Base-by-base conservation (phyloP, 2,797 vertebrate genomes). In the Vultur gryphus region DNA sequence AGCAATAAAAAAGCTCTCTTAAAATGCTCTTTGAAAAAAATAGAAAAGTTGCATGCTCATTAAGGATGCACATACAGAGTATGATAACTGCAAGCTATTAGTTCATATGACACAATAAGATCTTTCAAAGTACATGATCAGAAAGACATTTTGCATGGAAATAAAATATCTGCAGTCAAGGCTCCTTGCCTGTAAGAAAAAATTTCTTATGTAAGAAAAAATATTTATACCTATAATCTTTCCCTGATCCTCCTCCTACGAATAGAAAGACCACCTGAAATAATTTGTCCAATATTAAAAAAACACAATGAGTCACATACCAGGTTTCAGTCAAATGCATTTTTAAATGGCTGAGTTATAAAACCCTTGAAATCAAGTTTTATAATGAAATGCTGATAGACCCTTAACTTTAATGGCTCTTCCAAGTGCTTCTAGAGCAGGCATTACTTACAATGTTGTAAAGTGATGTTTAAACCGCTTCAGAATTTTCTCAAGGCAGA, bases 351-450 rank as follows among this genome's bases (percentile, higher is more conserved):
- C 52, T 89, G 62, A 81, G 43, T 75, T 97, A 96, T 96, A 98
- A 97, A 97, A 54, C 66, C 54, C 82, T 97, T 90, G 95, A 98
- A 98, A 97, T 96, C 96, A 97, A 92, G 95, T 75, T 94, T 97
- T 97, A 93, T 97, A 98, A 98, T 97, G 84, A 97, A 98, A 97
- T 95, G 96, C 92, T 97, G 96, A 97, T 97, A 98, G 96, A 96
- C 89, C 58, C 97, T 98, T 98, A 97, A 97, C 95, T 97, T 97
- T 97, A 98, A 98, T 92, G 80, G 84, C 83, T 94, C 94, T 97
- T 98, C 96, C 94, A 98, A 97, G 95, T 89, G 93, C 93, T 96
- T 91, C 93, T 94, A 95, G 94, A 95, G 95, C 73, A 93, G 90
- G 70, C 89, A 97, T 97, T 97, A 97, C 93, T 97, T 97, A 97